Conservation (phyloP, 2,888 invertebrate species). For the Calephelis perditalis region DNA sequence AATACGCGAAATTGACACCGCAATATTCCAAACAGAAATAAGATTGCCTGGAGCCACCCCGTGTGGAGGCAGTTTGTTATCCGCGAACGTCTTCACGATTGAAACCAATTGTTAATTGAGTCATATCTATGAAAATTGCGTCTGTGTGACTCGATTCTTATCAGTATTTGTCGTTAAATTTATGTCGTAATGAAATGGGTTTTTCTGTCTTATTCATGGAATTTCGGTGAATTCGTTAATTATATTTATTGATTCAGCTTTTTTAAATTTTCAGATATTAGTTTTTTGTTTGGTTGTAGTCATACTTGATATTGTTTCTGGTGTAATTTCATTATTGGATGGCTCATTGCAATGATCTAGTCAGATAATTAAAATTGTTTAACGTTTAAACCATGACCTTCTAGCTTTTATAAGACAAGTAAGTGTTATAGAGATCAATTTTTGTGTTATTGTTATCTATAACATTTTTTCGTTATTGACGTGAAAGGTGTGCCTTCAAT, state of each 20-base stretch:
- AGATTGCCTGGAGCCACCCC: conserved; percentile 64
- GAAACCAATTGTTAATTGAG: conserved; percentile 78
- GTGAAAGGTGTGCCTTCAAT: too few species aligned
- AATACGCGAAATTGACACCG: conserved; percentile 77
- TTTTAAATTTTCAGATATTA: background rate
- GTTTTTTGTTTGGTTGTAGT: background rate
- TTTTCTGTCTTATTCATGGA: conserved; percentile 6
- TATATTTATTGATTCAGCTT: background rate
- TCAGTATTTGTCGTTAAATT: conserved; percentile 72
- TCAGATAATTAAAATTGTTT: too few species aligned
- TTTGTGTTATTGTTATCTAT: too few species aligned
- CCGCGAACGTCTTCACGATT: conserved; percentile 74
- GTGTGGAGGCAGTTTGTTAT: conserved; percentile 68
- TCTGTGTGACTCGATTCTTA: conserved; percentile 70
- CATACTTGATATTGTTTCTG: background rate
- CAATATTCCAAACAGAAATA: conserved; percentile 78
- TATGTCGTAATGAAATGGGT: conserved; percentile 57
- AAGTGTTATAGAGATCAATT: too few species aligned
- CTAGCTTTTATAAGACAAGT: too few species aligned
- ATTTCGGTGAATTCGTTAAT: background rate
- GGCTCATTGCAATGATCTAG: too few species aligned
- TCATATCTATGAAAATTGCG: conserved; percentile 76
- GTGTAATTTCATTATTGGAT: too few species aligned
- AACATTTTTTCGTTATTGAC: too few species aligned
- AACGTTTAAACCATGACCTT: too few species aligned